Evolutionary conservation across 1,140 invertebrate species (phyloP), one percentile per base, ranked within the genome.

Genomic region (Papilio machaon): DNA sequence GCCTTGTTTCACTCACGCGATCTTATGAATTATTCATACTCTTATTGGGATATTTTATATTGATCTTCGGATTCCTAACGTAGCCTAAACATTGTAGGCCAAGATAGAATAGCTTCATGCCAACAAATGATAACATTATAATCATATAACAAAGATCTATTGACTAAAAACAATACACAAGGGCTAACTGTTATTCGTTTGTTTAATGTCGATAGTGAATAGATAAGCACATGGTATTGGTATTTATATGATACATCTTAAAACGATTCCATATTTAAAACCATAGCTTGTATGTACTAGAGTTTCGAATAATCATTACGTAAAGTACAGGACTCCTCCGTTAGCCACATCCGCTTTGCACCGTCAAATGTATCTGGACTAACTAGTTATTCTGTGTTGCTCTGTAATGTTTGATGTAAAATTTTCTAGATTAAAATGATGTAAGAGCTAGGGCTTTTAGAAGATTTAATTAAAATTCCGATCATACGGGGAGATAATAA

Each of bases 91-190:
- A 35, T 15, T 70, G 64, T 11, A 13, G 64, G 64, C 38, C 64
- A 70, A 70, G 11, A 70, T 70, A 70, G 30, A 70, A 30, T 35
- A 70, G 64, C 64, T 70, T 70, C 30, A 30, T 70, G 64, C 5
- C 64, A 38, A 70, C 30, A 38, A 70, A 70, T 70, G 64, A 70
- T 70, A 70, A 70, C 64, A 70, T 70, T 64, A 64, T 64, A 15
- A 30, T 70, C 30, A 35, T 70, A 17, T 13, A 64, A 64, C 60
- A 64, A 64, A 70, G 23, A 70, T 70, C 64, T 70, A 70, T 35
- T 70, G 11, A 70, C 64, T 38, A 70, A 70, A 70, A 70, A 23
- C 13, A 64, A 64, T 64, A 9, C 4, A 70, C 38, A 35, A 70
- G 23, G 13, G 13, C 3, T 70, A 35, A 38, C 64, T 70, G 13